phyloP scores from a whole-genome alignment of 2,797 vertebrate genomes.

The Crocodylus rhombifer region DNA sequence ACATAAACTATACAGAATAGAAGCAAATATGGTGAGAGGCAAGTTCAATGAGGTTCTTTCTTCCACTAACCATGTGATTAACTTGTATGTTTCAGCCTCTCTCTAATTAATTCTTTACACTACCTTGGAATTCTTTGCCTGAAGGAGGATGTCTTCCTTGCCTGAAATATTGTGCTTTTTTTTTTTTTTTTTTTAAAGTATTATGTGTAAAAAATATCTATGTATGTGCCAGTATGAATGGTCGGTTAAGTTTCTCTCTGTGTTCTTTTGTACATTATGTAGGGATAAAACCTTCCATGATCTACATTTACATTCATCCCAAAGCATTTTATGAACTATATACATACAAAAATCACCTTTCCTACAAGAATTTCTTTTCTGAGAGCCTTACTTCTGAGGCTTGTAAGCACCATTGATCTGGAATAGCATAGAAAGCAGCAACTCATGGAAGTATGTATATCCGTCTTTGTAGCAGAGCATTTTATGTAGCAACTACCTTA shows the following conservation, averaged over 20 bases:
- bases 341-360: background rate
- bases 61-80: slow-evolving; percentile 56
- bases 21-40: slow-evolving; percentile 67
- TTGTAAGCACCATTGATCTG: background rate
- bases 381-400: background rate
- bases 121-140: slow-evolving; percentile 37
- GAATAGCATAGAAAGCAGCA: background rate
- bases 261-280: background rate
- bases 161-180: slow-evolving; percentile 53
- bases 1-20: background rate
- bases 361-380: background rate
- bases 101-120: slow-evolving; percentile 70
- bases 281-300: background rate
- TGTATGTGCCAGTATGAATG: too few relatives aligned
- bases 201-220: slow-evolving; percentile 31
- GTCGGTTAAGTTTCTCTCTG: background rate
- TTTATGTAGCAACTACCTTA: background rate
- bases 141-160: slow-evolving; percentile 28
- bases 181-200: slow-evolving; percentile 46
- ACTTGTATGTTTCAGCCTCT: slow-evolving; percentile 71
- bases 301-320: background rate
- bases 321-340: rapidly evolving
- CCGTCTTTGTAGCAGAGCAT: background rate
- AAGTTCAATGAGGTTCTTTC: slow-evolving; percentile 67
- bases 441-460: background rate